Evolutionary conservation across 1,140 invertebrate species (phyloP).

Genomic region (Mylabris phalerata): DNA sequence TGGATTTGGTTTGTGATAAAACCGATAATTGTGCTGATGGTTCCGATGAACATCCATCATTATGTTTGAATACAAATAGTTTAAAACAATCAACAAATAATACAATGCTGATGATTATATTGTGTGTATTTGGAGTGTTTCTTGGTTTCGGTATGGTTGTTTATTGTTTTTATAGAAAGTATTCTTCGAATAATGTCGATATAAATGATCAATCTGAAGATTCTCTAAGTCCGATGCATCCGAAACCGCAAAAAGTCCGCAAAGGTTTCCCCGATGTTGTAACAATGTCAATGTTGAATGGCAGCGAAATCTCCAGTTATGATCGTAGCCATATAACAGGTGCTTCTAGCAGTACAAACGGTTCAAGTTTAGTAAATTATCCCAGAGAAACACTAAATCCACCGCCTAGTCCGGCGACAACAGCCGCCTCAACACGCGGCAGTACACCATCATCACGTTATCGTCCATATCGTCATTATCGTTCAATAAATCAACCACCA

Average conservation of each 20-base stretch:
- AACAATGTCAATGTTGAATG: constrained; percentile 59
- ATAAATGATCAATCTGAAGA: constrained; percentile 45
- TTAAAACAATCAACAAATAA: constrained; percentile 34
- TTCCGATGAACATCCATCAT: constrained; percentile 55
- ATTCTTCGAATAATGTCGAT: constrained; percentile 34
- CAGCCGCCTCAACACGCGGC: constrained; percentile 50
- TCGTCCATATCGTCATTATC: constrained; percentile 68
- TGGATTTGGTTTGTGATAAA: constrained; percentile 51
- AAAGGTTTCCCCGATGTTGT: constrained; percentile 49
- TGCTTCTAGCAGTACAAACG: constrained; percentile 69
- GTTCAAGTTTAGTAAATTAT: constrained; percentile 50
- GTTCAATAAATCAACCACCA: constrained; percentile 74
- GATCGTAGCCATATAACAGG: constrained; percentile 77
- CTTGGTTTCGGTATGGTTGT: constrained; percentile 27
- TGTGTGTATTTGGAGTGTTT: constrained; percentile 38
- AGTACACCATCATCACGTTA: constrained; percentile 52
- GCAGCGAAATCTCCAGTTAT: constrained; percentile 52
- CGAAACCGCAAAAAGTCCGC: constrained; percentile 23
- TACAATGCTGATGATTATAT: constrained; percentile 32
- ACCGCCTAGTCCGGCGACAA: constrained; percentile 80
- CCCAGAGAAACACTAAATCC: constrained; percentile 81
- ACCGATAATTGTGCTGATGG: constrained; percentile 67
- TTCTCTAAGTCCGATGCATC: constrained; percentile 34
- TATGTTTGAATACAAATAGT: constrained; percentile 35
- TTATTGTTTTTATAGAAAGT: constrained; percentile 18